Conservation (phyloP, 1,140 invertebrate species). For the Sycobia sp. region DNA sequence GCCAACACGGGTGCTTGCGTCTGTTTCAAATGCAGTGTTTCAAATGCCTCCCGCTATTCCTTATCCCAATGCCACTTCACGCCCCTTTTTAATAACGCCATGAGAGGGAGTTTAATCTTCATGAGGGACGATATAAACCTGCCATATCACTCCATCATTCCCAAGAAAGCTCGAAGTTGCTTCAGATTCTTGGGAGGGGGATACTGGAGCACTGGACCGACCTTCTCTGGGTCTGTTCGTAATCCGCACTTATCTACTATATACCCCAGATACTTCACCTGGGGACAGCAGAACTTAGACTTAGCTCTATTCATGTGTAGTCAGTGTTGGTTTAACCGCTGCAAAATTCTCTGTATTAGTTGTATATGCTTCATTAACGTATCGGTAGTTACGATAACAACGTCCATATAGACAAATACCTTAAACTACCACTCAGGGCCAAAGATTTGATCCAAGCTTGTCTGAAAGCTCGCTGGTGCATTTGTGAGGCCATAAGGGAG, state of each 20-base stretch:
- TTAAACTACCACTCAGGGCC: too few species aligned
- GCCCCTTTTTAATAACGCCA: not conserved
- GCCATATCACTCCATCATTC: not conserved
- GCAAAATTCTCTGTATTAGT: too few species aligned
- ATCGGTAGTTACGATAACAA: too few species aligned
- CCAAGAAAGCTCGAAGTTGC: not conserved
- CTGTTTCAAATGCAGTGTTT: not conserved
- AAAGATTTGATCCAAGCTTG: too few species aligned
- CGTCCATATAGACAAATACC: too few species aligned
- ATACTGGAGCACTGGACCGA: not conserved
- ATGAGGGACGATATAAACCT: not conserved
- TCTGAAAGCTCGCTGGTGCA: too few species aligned
- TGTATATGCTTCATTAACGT: too few species aligned
- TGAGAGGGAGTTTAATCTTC: not conserved
- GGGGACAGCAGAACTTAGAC: not conserved
- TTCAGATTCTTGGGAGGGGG: not conserved
- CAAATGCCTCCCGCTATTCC: not conserved
- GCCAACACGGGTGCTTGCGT: not conserved
- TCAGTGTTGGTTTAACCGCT: too few species aligned
- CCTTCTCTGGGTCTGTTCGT: not conserved
- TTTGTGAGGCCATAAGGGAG: too few species aligned
- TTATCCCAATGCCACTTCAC: not conserved
- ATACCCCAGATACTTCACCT: not conserved
- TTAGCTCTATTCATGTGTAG: not conserved
- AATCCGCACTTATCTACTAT: not conserved